phyloP scores from a whole-genome alignment of 2,113 vertebrate species.

The Pangasianodon hypophthalmus region DNA sequence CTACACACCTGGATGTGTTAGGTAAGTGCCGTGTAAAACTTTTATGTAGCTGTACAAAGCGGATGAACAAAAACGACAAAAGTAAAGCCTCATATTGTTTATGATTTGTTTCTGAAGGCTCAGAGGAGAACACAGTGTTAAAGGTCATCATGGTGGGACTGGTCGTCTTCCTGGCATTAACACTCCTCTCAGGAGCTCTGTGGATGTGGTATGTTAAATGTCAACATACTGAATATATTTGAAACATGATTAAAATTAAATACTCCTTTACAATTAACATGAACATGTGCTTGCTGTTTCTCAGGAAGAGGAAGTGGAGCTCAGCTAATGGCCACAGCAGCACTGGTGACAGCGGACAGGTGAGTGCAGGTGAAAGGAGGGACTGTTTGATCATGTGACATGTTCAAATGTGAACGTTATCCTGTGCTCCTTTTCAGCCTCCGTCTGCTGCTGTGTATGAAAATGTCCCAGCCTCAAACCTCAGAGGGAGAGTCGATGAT shows the following conservation, averaged over 20 bases:
- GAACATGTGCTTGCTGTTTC: background rate
- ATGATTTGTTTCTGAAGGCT: background rate
- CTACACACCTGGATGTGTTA: no score
- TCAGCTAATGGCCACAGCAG: background rate
- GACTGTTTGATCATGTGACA: conserved; percentile 12
- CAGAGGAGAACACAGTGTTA: background rate
- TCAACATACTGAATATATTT: background rate
- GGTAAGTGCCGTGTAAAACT: no score
- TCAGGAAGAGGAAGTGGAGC: background rate
- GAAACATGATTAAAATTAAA: background rate
- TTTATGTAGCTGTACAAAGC: no score
- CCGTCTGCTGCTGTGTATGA: background rate
- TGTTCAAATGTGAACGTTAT: background rate
- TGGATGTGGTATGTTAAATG: background rate
- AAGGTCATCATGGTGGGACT: background rate
- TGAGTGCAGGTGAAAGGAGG: background rate
- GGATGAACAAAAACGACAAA: no score
- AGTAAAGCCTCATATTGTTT: background rate
- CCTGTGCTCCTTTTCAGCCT: background rate
- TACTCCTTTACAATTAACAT: background rate
- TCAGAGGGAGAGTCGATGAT: background rate
- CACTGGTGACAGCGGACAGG: conserved; percentile 6
- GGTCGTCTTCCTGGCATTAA: background rate
- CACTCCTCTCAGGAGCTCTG: conserved; percentile 1
- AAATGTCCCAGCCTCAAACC: background rate